These are phyloP conservation scores for Deilephila porcellus DNA, from an alignment of 2,888 invertebrate genomes.

Conservation along the genomic window DNA sequence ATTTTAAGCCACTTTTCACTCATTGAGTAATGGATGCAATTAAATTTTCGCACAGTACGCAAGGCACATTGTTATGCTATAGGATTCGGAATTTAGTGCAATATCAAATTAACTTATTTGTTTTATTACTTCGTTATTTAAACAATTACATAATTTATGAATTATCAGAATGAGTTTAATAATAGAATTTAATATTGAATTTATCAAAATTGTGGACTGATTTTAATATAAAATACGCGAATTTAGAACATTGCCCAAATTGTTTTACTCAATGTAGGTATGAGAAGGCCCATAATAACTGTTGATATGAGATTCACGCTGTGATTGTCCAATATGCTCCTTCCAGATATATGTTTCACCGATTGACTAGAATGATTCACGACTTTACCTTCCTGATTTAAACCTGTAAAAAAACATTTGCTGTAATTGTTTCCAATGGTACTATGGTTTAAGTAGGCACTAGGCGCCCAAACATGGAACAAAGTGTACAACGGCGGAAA, in stretches of 20 bases:
- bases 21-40: too few relatives aligned
- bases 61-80: too few relatives aligned
- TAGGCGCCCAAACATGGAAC: too few relatives aligned
- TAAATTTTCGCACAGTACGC: too few relatives aligned
- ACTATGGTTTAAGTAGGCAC: too few relatives aligned
- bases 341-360: constrained; percentile 90
- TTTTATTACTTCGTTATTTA: too few relatives aligned
- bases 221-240: neutral
- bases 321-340: constrained; percentile 92
- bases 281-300: constrained; percentile 88
- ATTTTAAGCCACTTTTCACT: too few relatives aligned
- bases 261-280: constrained; percentile 85
- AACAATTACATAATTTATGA: too few relatives aligned
- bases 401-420: constrained; percentile 78
- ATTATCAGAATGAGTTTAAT: neutral
- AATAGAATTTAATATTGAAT: neutral
- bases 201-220: neutral
- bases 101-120: too few relatives aligned
- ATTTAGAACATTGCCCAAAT: constrained; percentile 63
- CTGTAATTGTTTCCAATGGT: neutral
- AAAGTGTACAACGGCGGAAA: too few relatives aligned
- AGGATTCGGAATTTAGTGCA: too few relatives aligned
- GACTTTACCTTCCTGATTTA: constrained; percentile 88
- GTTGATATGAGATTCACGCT: constrained; percentile 94
- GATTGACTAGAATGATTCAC: constrained; percentile 89